These are phyloP conservation scores for Fistularia tabacaria DNA, from an alignment of 2,797 vertebrate genomes.

Conservation along the genomic window DNA sequence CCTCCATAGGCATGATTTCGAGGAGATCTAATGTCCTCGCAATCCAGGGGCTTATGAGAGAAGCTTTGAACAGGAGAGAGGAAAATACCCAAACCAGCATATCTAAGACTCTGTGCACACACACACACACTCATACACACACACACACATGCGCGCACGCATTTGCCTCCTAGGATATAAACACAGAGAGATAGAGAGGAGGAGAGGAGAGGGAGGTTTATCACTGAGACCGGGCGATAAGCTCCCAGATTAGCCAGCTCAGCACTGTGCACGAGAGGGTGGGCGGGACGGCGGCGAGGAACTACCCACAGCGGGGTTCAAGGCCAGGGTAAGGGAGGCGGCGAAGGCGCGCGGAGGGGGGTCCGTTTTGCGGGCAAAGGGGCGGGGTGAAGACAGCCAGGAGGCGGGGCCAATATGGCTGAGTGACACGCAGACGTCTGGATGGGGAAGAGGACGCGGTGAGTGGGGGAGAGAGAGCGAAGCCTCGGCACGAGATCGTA, in stretches of 20 bases:
- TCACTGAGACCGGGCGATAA: conserved; percentile 50
- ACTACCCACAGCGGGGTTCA: conserved; percentile 53
- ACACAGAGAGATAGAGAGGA: conserved; percentile 39
- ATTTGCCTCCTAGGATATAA: conserved; percentile 53
- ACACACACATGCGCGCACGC: neutral
- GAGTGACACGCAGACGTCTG: conserved; percentile 19
- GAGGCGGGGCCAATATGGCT: neutral
- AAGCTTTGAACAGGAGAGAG: conserved; percentile 51
- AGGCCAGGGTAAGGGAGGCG: conserved; percentile 42
- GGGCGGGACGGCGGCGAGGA: conserved; percentile 39
- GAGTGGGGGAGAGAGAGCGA: neutral
- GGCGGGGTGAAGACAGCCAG: conserved; percentile 7
- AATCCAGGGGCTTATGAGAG: conserved; percentile 55
- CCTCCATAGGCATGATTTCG: conserved; percentile 47
- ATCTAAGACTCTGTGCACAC: conserved; percentile 39
- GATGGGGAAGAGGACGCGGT: conserved; percentile 1
- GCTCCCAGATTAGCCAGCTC: conserved; percentile 65
- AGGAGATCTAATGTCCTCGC: conserved; percentile 41
- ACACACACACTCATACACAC: too few species aligned
- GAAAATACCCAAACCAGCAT: conserved; percentile 42
- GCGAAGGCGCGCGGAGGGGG: conserved; percentile 17
- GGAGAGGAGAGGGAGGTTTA: conserved; percentile 33
- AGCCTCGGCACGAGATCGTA: neutral
- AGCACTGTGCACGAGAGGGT: conserved; percentile 23
- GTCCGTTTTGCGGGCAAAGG: neutral